Evolutionary conservation across 2,113 vertebrate species (phyloP), one percentile per base, ranked within the genome.

Genomic region (Lonchura striata): DNA sequence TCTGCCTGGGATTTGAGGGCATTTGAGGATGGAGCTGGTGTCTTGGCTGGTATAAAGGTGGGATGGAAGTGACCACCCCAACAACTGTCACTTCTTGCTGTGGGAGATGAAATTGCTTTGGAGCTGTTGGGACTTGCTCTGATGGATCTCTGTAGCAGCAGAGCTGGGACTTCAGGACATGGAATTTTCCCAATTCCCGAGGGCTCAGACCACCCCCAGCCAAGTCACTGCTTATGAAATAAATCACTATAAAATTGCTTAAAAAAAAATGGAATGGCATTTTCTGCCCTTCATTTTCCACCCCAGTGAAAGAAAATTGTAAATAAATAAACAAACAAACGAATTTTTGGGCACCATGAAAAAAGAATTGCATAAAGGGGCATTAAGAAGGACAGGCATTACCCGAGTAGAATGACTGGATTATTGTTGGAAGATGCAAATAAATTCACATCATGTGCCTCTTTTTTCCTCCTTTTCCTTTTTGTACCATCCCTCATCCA

Each of bases 361-460:
- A 54, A 54, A 54, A 19, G 63, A 57, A 15, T 3, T 17, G 39
- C 60, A 93, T 88, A 94, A 85, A 94, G 71, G 52, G 52, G 42
- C 92, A 81, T 94, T 92, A 86, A 95, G 75, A 50, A 39, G 50
- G n/a, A 50, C 42, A 42, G 7, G 2, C 63, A 50, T 54, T 71
- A 79, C 75, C 76, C 0, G 1, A 35, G 84, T 54, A 39, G 95
- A 90, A 95, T 94, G 84, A 95, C 82, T 94, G 71, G 70, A 72
- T 87, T 79, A 52, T 60, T 96, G 96, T 96, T 59, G 61, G 50
- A 52, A 86, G 85, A 92, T 49, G 82, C 87, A 91, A 96, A 97
- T 96, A 91, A 92, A 95, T 90, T 92, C 93, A 54, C 84, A 81
- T 83, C 75, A 75, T 90, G 94, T 49, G 77, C 92, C 60, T 44